Evolutionary conservation across 2,113 vertebrate species (phyloP).

Genomic region (Tragulus kanchil): DNA sequence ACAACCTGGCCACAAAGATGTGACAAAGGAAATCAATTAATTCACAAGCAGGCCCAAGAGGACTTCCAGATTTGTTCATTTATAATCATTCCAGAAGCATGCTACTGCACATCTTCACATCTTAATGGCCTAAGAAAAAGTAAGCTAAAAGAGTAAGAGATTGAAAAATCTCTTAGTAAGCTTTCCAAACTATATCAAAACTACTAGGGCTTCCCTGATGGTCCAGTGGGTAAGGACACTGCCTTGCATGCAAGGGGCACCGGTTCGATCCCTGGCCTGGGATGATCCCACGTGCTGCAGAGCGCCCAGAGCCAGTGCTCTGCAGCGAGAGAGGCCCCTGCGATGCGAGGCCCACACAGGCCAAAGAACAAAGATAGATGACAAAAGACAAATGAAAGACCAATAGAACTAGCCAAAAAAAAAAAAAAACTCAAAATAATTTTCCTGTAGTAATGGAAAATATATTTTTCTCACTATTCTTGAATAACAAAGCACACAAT

Average conservation of each 20-base stretch:
- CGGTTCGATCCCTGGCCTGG: no score
- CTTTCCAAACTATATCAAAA: conserved; percentile 27
- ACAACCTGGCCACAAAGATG: not conserved
- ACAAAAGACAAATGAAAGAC: no score
- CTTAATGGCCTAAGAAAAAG: not conserved
- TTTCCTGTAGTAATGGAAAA: conserved; percentile 28
- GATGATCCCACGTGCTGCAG: no score
- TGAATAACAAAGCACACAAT: not conserved
- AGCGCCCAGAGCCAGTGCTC: no score
- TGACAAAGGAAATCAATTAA: not conserved
- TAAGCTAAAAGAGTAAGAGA: not conserved
- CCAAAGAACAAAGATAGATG: no score
- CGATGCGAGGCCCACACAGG: no score
- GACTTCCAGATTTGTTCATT: not conserved
- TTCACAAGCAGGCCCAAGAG: not conserved
- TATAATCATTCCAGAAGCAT: not conserved
- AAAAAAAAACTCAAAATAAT: conserved; percentile 16
- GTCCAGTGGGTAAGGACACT: no score
- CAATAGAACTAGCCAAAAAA: no score
- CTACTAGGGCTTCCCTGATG: not conserved
- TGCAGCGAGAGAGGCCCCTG: no score
- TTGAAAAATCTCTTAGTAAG: not conserved
- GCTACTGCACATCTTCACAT: not conserved
- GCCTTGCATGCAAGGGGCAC: no score
- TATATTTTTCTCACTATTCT: conserved; percentile 26